Evolutionary conservation across 2,797 vertebrate species (phyloP).

Genomic region (Tragopan temminckii): DNA sequence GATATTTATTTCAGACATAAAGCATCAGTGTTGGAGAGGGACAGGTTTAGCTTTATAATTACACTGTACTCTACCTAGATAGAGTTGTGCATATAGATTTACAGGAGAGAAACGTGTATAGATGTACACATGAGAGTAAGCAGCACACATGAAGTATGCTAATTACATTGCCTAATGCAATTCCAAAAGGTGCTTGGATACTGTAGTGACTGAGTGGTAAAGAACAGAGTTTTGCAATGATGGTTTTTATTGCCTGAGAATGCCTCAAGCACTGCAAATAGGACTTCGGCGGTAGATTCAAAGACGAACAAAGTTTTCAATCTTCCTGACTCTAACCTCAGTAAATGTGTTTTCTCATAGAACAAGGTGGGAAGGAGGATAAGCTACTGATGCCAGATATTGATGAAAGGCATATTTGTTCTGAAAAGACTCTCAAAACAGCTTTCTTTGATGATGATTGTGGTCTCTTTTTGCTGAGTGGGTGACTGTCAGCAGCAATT

Average conservation of each 20-base stretch:
- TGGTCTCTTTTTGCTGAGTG: neutral
- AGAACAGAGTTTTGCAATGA: conserved; percentile 41
- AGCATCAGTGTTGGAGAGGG: neutral
- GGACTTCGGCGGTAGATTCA: conserved; percentile 1
- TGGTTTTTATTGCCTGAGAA: conserved; percentile 50
- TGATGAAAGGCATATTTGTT: conserved; percentile 15
- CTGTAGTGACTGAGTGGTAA: neutral
- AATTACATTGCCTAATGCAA: conserved; percentile 48
- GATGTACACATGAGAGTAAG: conserved; percentile 23
- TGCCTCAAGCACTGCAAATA: conserved; percentile 49
- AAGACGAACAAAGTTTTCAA: neutral
- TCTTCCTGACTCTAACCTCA: conserved; percentile 6
- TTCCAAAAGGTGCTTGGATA: conserved; percentile 38
- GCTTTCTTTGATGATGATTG: neutral
- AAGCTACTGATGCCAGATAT: conserved; percentile 3
- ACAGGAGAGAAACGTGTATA: neutral
- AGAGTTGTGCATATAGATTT: neutral
- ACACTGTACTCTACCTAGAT: neutral
- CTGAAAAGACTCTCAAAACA: neutral
- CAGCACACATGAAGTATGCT: neutral
- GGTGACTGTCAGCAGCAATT: neutral
- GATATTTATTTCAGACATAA: neutral
- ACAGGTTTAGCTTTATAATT: conserved; percentile 1
- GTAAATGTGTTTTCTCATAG: conserved; percentile 27
- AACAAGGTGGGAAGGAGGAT: neutral